These are phyloP conservation scores for Malurus cyaneus DNA, from an alignment of 2,113 vertebrate genomes.

Conservation along the genomic window DNA sequence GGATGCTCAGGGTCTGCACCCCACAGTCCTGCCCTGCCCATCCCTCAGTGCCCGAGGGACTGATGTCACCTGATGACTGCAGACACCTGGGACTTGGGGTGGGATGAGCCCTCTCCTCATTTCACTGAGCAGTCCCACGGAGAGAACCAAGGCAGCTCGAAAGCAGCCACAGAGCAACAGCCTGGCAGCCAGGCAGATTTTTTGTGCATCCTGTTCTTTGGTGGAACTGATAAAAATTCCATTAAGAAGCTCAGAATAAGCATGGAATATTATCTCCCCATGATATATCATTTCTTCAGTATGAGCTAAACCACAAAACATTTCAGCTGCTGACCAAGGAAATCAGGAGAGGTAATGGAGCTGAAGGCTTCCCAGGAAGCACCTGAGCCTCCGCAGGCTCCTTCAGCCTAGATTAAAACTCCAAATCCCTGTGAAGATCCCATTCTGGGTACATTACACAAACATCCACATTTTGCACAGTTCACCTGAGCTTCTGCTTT, in stretches of 20 bases:
- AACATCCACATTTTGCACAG: neutral
- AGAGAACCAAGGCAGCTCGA: neutral
- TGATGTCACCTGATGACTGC: neutral
- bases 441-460: neutral
- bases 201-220: neutral
- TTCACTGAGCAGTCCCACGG: fast-evolving
- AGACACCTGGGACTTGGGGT: neutral
- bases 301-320: neutral
- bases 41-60: neutral
- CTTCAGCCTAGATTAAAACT: neutral
- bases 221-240: neutral
- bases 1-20: neutral
- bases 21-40: neutral
- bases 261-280: neutral
- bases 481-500: neutral
- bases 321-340: neutral
- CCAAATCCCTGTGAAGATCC: neutral
- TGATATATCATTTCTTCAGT: neutral
- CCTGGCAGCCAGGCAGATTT: neutral
- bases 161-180: neutral
- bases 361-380: neutral
- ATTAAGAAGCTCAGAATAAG: neutral
- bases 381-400: neutral
- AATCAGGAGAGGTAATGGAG: neutral
- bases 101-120: neutral